Evolutionary conservation across 1,140 invertebrate species (phyloP).

Genomic region (Diprion similis): DNA sequence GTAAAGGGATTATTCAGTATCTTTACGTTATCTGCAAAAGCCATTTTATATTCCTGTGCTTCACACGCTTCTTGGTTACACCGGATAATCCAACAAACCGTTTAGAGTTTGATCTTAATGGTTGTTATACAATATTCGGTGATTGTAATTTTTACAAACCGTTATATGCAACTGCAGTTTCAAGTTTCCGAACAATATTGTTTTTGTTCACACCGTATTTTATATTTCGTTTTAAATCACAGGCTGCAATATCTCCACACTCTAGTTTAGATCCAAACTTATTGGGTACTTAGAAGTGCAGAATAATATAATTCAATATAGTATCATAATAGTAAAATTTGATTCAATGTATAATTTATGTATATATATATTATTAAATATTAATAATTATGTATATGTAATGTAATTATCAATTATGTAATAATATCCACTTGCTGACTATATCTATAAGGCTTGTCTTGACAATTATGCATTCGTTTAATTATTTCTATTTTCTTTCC

Average conservation of each 20-base stretch:
- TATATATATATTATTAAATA: conserved; percentile 13
- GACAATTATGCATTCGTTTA: no score
- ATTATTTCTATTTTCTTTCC: conserved; percentile 5
- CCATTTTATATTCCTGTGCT: no score
- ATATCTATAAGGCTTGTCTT: conserved; percentile 26
- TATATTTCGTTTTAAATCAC: background rate
- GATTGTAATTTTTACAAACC: no score
- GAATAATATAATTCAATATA: conserved; percentile 1
- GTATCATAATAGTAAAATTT: conserved; percentile 19
- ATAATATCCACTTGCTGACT: conserved; percentile 20
- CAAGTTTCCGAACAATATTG: no score
- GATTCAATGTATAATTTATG: conserved; percentile 17
- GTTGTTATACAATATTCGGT: no score
- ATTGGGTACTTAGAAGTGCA: background rate
- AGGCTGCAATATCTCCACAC: conserved; percentile 20
- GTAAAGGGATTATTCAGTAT: no score
- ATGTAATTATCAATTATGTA: background rate
- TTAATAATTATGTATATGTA: background rate
- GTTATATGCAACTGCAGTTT: no score
- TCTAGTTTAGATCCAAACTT: conserved; percentile 11
- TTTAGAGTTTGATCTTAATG: no score
- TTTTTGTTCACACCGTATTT: no score
- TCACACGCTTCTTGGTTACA: no score
- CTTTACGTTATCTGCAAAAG: no score
- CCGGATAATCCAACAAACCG: no score